Evolutionary conservation across 2,888 invertebrate genomes (phyloP).

Genomic region (Nymphalis urticae): DNA sequence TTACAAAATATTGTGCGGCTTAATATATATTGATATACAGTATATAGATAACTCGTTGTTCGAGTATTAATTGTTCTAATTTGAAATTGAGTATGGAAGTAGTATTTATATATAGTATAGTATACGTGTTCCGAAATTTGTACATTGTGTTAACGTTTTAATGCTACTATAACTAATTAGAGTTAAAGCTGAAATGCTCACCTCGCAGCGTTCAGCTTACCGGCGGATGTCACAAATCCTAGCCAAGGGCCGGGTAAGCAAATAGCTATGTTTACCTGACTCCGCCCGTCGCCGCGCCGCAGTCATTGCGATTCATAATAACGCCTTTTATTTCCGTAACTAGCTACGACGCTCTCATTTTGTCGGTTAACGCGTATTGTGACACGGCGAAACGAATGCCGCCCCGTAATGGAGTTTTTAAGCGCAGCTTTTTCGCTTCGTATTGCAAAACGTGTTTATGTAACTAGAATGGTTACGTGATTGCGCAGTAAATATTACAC

Average conservation of each 20-base stretch:
- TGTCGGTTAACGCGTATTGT: slow-evolving; percentile 75
- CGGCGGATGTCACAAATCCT: slow-evolving; percentile 74
- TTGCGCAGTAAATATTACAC: slow-evolving; percentile 61
- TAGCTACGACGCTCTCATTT: slow-evolving; percentile 74
- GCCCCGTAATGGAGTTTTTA: slow-evolving; percentile 72
- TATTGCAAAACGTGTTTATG: slow-evolving; percentile 64
- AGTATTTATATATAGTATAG: too few relatives aligned
- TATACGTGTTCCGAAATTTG: not conserved
- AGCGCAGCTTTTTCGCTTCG: slow-evolving; percentile 66
- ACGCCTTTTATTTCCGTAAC: slow-evolving; percentile 76
- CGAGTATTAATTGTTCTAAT: too few relatives aligned
- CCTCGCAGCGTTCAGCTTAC: slow-evolving; percentile 51
- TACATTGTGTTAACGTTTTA: slow-evolving; percentile 8
- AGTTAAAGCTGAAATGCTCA: slow-evolving; percentile 7
- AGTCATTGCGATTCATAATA: slow-evolving; percentile 65
- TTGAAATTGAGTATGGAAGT: too few relatives aligned
- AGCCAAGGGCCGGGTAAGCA: slow-evolving; percentile 68
- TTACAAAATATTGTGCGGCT: not conserved
- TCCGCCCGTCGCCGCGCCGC: slow-evolving; percentile 44
- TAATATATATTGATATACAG: too few relatives aligned
- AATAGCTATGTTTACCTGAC: slow-evolving; percentile 72
- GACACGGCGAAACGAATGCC: slow-evolving; percentile 69
- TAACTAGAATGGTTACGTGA: slow-evolving; percentile 64
- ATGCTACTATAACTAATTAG: slow-evolving; percentile 16
- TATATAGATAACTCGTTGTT: too few relatives aligned